Evolutionary conservation across 2,797 vertebrate genomes (phyloP), one percentile per base, ranked within the genome.

Genomic region (Gymnothorax reevesii): DNA sequence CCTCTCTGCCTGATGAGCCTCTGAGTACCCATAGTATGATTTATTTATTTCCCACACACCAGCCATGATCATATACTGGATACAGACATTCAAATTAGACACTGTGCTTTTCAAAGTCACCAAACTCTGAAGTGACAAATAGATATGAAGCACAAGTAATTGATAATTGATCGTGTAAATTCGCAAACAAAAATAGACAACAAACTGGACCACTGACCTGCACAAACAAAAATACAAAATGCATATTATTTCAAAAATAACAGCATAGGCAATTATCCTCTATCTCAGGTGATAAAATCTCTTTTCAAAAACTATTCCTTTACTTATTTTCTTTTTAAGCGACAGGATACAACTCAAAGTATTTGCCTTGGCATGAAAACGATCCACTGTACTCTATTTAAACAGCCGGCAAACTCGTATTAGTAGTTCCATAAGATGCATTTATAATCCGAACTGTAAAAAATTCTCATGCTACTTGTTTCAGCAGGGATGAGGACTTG

Each of bases 211-310:
- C 42, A 49, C 59, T 62, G 59, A 64, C 83, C 73, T 80, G 77
- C 62, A 55, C 83, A 85, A 85, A 85, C 62, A 66, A 64, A 42
- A 85, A 52, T 13, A 52, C 77, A 54, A 54, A 80, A 55, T 80
- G 77, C 7, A 80, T n/a, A 80, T 80, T 80, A 80, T 55, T 80
- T 79, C 17, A 20, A 79, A 79, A 20, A 54, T 25, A 8, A 52
- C 69, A 71, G 69, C 33, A 15, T 49, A 42, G 12, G 33, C 55
- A 8, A 80, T 20, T 54, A 54, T 52, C 49, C 22, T 79, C 9
- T 5, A 54, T 71, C 25, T 71, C 33, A 10, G 22, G 17, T 54
- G 17, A 80, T 9, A 55, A 12, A 1, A 55, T 80, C 52, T 22
- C 15, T 54, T 77, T 52, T 13, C 15, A 20, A 49, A 49, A 42